Base-by-base conservation (phyloP, 37 sponge, comb jelly and placozoan genomes). In the Crambe crambe region DNA sequence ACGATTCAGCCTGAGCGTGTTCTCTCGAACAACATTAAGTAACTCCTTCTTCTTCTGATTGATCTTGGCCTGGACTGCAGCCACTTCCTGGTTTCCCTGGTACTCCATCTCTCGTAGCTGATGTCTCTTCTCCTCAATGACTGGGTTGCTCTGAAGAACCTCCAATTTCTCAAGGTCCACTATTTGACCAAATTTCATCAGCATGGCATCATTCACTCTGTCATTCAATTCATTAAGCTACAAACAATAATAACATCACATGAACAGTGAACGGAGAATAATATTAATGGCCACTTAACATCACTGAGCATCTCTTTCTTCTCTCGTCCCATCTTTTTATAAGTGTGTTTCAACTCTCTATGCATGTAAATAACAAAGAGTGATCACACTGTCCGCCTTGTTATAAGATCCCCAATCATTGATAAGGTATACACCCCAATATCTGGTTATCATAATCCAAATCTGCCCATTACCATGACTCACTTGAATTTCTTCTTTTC, bases 121-220 rank as follows among this genome's bases (percentile, higher is more conserved):
- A 23, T 39, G 73, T 31, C 85, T 78, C 38, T 96, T 74, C 58
- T 96, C 99, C 26, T 89, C 93, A 10, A 79, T 88, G 21, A 76
- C 84, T 27, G 82, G 93, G 78, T 92, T 92, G 38, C 80, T 66
- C 29, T 84, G 51, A 29, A 95, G 64, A 10, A 80, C 89, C 35
- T 96, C 99, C 68, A 98, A 69, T 21, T 71, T 83, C 34, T 94
- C 95, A 37, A 98, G 76, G 69, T 96, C 95, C 6, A 98, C 98
- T 15, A 94, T 74, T 6, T 93, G 81, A 0, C 99, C 99, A 87
- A 98, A 98, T 79, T 98, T 98, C 44, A 98, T 84, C 77, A 89
- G 74, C 95, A 94, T 96, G 68, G 88, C 84, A 51, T 88, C 80
- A 63, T 98, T 85, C 21, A 71, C 90, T 67, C 85, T 83, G 12